phyloP scores from a whole-genome alignment of 2,888 invertebrate species.

The Harpalus rufipes region DNA sequence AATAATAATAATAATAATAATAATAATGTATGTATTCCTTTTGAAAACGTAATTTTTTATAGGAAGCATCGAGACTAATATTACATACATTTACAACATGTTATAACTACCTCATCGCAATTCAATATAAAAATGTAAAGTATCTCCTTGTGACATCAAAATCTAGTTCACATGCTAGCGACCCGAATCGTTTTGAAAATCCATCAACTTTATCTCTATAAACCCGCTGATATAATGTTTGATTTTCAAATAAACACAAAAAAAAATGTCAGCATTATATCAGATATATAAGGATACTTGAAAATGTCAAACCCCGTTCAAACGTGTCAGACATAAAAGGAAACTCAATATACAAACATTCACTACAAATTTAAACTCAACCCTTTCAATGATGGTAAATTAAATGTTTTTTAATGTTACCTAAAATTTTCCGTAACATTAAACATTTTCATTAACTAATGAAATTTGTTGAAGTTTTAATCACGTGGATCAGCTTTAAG shows the following conservation, averaged over 20 bases:
- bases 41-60: no score
- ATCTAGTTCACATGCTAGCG: conserved; percentile 6
- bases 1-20: no score
- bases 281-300: conserved; percentile 21
- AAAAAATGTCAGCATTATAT: conserved; percentile 21
- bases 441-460: conserved; percentile 52
- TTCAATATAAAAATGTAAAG: neutral
- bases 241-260: conserved; percentile 31
- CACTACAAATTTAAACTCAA: conserved; percentile 4
- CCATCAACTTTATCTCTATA: conserved; percentile 27
- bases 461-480: conserved; percentile 49
- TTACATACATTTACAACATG: no score
- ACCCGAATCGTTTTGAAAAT: conserved; percentile 24
- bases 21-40: no score
- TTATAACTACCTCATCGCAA: neutral
- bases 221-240: conserved; percentile 12
- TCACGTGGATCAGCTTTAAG: conserved; percentile 45
- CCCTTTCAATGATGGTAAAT: conserved; percentile 17
- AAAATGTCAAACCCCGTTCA: neutral
- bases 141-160: neutral
- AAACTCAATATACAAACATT: neutral
- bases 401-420: conserved; percentile 42
- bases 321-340: conserved; percentile 5
- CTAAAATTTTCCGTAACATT: conserved; percentile 50
- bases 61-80: no score